These are phyloP conservation scores for Chaetodon auriga DNA, from an alignment of 2,113 vertebrate genomes.

Conservation along the genomic window DNA sequence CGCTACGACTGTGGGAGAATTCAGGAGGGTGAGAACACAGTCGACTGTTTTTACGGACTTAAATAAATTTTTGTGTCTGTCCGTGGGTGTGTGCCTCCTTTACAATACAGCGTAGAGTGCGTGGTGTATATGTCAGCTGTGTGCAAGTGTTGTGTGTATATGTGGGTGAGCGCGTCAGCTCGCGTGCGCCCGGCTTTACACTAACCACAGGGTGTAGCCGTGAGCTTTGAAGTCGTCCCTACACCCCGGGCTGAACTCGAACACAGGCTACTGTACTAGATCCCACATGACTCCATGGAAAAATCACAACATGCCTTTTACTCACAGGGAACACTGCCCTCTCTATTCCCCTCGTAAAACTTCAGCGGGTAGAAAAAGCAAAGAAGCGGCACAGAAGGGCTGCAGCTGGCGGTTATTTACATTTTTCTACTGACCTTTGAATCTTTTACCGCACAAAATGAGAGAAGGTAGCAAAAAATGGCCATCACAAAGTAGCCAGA, in stretches of 20 bases:
- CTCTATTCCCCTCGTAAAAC: conserved; percentile 26
- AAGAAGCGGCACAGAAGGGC: background rate
- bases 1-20: conserved; percentile 16
- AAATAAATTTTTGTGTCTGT: conserved; percentile 46
- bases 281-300: conserved; percentile 59
- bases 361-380: background rate
- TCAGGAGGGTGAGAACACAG: conserved; percentile 34
- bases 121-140: conserved; percentile 33
- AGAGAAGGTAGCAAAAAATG: background rate
- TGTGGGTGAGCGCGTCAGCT: conserved; percentile 18
- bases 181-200: conserved; percentile 54
- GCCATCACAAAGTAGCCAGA: background rate
- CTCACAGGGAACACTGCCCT: conserved; percentile 36
- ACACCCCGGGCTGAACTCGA: conserved; percentile 65
- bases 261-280: conserved; percentile 66
- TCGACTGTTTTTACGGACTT: conserved; percentile 61
- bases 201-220: conserved; percentile 79
- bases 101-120: conserved; percentile 7
- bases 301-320: conserved; percentile 47
- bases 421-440: background rate
- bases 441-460: background rate
- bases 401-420: background rate
- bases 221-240: conserved; percentile 68
- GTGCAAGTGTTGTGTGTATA: conserved; percentile 29
- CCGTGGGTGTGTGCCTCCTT: conserved; percentile 47